phyloP scores from a whole-genome alignment of 2,888 invertebrate species.

The Brachylomia viminalis region DNA sequence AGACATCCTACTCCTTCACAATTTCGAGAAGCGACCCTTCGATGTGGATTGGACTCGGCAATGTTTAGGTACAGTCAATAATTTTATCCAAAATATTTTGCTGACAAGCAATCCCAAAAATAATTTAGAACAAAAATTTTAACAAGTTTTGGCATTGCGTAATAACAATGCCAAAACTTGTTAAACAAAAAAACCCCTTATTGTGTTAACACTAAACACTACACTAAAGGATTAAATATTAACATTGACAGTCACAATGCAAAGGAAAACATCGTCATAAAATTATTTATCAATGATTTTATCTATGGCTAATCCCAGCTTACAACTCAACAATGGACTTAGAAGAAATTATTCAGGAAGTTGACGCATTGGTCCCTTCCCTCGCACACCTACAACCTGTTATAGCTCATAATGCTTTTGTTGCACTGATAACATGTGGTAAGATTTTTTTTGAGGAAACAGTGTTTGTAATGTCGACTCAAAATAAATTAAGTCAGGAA shows the following conservation, averaged over 20 bases:
- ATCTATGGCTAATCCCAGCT: constrained; percentile 78
- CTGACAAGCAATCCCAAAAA: background rate
- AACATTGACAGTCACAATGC: constrained; percentile 56
- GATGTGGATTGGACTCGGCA: too few species aligned
- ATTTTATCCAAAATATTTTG: constrained; percentile 1
- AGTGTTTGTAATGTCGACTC: constrained; percentile 1
- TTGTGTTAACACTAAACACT: constrained; percentile 52
- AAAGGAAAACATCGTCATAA: constrained; percentile 64
- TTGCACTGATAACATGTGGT: constrained; percentile 78
- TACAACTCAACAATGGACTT: constrained; percentile 73
- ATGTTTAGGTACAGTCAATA: background rate
- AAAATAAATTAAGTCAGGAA: background rate
- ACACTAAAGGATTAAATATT: constrained; percentile 59
- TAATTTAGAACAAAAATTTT: background rate
- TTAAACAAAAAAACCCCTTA: constrained; percentile 17
- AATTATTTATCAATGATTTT: constrained; percentile 73
- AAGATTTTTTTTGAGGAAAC: constrained; percentile 62
- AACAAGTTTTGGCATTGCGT: too few species aligned
- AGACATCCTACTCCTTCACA: too few species aligned
- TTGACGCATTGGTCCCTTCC: constrained; percentile 82
- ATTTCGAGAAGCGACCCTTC: too few species aligned
- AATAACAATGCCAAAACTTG: constrained; percentile 42
- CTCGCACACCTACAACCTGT: constrained; percentile 73
- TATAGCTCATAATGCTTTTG: constrained; percentile 74
- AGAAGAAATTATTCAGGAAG: constrained; percentile 80